These are phyloP conservation scores for Acheta domesticus DNA, from an alignment of 2,888 invertebrate genomes.

Conservation along the genomic window DNA sequence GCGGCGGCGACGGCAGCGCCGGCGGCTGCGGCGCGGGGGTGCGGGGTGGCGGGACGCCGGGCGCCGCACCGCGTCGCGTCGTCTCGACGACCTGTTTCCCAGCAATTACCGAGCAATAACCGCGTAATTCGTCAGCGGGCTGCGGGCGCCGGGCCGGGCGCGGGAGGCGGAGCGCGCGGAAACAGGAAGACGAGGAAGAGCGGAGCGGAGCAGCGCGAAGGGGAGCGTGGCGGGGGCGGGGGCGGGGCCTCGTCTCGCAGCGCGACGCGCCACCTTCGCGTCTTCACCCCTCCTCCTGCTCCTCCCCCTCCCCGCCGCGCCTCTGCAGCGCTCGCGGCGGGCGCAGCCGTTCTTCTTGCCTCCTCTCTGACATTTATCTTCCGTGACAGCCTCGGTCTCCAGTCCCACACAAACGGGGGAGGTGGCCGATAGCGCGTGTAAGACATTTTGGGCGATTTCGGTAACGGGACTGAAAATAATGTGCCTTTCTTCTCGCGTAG, in stretches of 20 bases:
- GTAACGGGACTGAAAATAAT: neutral
- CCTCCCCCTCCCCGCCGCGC: neutral
- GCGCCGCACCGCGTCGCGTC: neutral
- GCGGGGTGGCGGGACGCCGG: neutral
- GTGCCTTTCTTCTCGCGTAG: neutral
- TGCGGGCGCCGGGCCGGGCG: neutral
- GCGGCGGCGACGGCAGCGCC: neutral
- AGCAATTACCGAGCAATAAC: neutral
- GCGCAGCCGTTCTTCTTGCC: neutral
- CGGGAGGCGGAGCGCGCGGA: neutral
- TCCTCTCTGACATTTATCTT: neutral
- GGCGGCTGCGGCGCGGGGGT: neutral
- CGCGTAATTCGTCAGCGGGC: conserved; percentile 18
- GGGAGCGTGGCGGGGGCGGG: neutral
- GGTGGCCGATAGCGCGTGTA: neutral
- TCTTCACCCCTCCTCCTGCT: neutral
- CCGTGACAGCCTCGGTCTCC: neutral
- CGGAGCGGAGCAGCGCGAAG: neutral
- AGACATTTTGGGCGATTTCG: neutral
- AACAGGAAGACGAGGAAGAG: neutral
- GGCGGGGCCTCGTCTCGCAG: neutral
- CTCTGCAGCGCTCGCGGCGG: neutral
- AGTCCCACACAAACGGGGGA: neutral
- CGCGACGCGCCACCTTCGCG: neutral
- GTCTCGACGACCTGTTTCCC: neutral